Evolutionary conservation across 2,888 invertebrate species (phyloP), one percentile per base, ranked within the genome.

Genomic region (Cheilosia grossa): DNA sequence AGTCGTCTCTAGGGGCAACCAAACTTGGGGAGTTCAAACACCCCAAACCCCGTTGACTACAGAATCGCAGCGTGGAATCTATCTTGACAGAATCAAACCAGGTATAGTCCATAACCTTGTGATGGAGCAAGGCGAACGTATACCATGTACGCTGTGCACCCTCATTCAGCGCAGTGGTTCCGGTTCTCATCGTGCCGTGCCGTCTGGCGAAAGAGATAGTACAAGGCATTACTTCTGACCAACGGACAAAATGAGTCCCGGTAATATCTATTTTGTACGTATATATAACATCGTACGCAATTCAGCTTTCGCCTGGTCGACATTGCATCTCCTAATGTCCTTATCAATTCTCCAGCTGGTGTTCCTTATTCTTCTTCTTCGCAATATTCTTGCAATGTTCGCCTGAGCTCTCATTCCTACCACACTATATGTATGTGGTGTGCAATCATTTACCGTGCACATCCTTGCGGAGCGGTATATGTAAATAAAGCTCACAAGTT

Each of bases 341-440:
- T 79, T 79, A 83, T 79, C 73, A 83, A 78, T 79, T 69, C 67
- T 79, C 74, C 82, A 83, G 82, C 82, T 83, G 82, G 69, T 83
- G 79, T 79, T 83, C 79, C 82, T 79, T 83, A 83, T 79, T 83
- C 82, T 83, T 79, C 73, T 72, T 70, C 82, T 77, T 82, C 59
- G 27, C 59, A 66, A 69, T 56, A 66, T 79, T 56, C 79, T 73
- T 67, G 42, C 64, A 59, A 2, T 30, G 19, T 66, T 53, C 44
- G 40, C 40, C 42, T 24, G 24, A 61, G 42, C 24, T 61, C 40
- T 51, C 42, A 33, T 61, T 6, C 33, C n/a, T 17, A 24, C 21
- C 30, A 49, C 13, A 6, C 27, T n/a, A 19, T 59, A 37, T n/a
- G n/a, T 53, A 69, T 37, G 17, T 74, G 42, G 10, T n/a, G 17